phyloP scores from a whole-genome alignment of 2,888 invertebrate genomes.

The Copidosoma aretas region DNA sequence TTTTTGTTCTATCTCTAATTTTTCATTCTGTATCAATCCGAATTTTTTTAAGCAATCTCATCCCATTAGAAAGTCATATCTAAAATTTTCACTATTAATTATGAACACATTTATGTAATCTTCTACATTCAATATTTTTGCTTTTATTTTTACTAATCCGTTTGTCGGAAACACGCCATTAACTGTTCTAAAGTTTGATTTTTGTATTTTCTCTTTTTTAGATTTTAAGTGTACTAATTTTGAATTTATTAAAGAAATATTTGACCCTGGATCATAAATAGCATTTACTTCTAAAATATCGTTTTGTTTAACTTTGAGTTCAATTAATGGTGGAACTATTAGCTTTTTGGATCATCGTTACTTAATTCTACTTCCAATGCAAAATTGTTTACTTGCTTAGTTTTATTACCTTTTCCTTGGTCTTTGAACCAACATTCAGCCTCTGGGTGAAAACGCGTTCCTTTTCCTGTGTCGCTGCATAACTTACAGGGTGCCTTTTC shows the following conservation, averaged over 20 bases:
- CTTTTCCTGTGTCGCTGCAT: slow-evolving; percentile 38
- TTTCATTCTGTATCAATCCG: too few relatives aligned
- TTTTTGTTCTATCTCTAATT: slow-evolving; percentile 25
- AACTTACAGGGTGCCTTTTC: slow-evolving; percentile 34
- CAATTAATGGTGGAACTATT: slow-evolving; percentile 42
- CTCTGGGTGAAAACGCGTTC: slow-evolving; percentile 41
- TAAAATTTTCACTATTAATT: slow-evolving; percentile 36
- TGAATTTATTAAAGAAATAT: slow-evolving; percentile 43
- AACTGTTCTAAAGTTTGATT: too few relatives aligned
- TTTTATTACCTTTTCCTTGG: slow-evolving; percentile 29
- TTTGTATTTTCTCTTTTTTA: too few relatives aligned
- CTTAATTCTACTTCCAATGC: slow-evolving; percentile 36
- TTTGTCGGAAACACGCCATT: too few relatives aligned
- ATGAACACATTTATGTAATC: slow-evolving; percentile 45
- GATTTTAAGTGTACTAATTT: slow-evolving; percentile 33
- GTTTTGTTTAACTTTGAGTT: slow-evolving; percentile 40
- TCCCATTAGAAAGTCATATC: too few relatives aligned
- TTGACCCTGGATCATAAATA: slow-evolving; percentile 45
- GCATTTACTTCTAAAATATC: slow-evolving; percentile 33
- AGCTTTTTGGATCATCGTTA: not conserved
- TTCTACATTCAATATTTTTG: slow-evolving; percentile 26
- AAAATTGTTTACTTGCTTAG: slow-evolving; percentile 41
- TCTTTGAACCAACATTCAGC: slow-evolving; percentile 42
- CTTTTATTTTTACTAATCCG: slow-evolving; percentile 29
- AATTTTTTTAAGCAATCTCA: too few relatives aligned